A percentile compares a stretch with the other conserved stretches of the same genome.
phyloP scores from a whole-genome alignment of 2,797 vertebrate species.

The Tinamus major region DNA sequence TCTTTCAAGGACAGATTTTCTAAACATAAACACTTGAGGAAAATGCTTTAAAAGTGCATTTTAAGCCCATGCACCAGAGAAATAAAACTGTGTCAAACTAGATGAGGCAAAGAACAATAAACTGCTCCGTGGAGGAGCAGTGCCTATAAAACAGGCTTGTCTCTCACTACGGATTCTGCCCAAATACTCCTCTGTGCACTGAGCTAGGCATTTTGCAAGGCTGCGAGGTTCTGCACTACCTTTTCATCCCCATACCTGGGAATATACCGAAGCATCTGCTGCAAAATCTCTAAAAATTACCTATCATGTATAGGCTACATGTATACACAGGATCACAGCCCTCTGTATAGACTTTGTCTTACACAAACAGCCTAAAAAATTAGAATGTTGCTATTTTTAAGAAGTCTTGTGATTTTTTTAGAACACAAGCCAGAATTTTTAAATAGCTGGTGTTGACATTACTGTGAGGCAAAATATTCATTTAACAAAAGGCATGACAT shows the following conservation, averaged over 20 bases:
- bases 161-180: neutral
- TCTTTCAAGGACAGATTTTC: conserved; percentile 26
- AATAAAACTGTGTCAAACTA: conserved; percentile 14
- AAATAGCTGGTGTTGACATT: conserved; percentile 20
- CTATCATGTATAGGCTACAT: neutral
- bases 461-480: neutral
- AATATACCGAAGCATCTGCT: neutral
- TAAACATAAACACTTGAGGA: conserved; percentile 33
- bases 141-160: neutral
- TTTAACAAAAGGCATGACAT: neutral
- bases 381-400: neutral
- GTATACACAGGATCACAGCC: neutral
- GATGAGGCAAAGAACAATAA: neutral
- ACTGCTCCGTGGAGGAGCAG: neutral
- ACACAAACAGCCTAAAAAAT: neutral
- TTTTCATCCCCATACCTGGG: fast-evolving
- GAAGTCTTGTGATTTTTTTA: neutral
- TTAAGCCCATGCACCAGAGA: neutral
- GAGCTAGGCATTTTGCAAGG: neutral
- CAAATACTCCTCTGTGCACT: neutral
- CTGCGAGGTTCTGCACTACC: neutral
- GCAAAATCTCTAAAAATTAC: neutral
- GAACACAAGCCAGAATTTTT: neutral
- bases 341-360: neutral
- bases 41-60: neutral